phyloP scores from a whole-genome alignment of 2,113 vertebrate genomes.

The Brachirus orientalis region DNA sequence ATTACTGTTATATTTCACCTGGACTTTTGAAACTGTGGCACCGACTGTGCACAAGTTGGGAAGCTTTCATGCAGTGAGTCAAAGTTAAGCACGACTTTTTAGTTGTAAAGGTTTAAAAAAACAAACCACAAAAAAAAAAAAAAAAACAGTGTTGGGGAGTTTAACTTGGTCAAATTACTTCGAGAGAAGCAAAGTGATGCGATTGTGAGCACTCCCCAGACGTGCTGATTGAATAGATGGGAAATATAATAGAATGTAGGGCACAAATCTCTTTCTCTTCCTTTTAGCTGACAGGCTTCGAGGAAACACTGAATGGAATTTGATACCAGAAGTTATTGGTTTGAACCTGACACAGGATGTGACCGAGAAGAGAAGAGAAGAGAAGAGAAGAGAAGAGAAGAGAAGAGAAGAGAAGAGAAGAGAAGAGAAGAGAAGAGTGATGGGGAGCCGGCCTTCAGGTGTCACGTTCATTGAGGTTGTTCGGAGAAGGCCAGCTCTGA shows the following conservation, averaged over 20 bases:
- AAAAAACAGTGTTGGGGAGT: slow-evolving; percentile 2
- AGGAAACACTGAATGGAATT: slow-evolving; percentile 41
- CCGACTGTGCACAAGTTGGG: slow-evolving; percentile 17
- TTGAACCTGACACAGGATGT: slow-evolving; percentile 47
- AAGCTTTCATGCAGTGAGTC: slow-evolving; percentile 1
- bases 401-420: neutral
- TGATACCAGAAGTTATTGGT: slow-evolving; percentile 47
- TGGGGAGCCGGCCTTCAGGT: neutral
- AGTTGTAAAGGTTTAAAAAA: too few relatives aligned
- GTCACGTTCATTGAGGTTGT: slow-evolving; percentile 16
- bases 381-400: neutral
- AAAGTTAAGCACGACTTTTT: slow-evolving; percentile 7
- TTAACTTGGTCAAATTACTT: slow-evolving; percentile 27
- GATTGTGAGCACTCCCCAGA: slow-evolving; percentile 19
- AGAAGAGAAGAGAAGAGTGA: neutral
- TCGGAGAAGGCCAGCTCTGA: slow-evolving; percentile 15
- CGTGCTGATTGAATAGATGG: slow-evolving; percentile 47
- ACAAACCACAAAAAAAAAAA: too few relatives aligned
- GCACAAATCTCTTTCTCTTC: slow-evolving; percentile 32
- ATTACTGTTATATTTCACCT: slow-evolving; percentile 32
- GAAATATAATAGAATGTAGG: slow-evolving; percentile 47
- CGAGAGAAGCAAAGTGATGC: slow-evolving; percentile 30
- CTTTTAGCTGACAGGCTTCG: slow-evolving; percentile 25
- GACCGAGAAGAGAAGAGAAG: slow-evolving; percentile 20
- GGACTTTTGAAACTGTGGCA: slow-evolving; percentile 15